Evolutionary conservation across 2,888 invertebrate species (phyloP), one percentile per base, ranked within the genome.

Genomic region (Hyles lineata): DNA sequence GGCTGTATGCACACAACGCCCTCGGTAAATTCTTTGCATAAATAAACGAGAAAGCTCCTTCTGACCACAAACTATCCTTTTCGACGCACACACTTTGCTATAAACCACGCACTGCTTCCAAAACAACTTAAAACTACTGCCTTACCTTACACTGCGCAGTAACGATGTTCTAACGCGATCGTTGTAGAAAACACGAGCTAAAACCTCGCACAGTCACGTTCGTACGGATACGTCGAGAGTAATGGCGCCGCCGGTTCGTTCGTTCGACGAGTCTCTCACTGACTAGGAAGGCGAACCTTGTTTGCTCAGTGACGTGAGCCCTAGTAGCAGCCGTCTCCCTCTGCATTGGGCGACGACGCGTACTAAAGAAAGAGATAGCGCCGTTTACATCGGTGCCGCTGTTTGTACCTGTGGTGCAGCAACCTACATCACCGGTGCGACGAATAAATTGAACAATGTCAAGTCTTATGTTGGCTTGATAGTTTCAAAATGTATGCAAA

Each of bases 121-220:
- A 85, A 88, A 89, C 82, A 88, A 90, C 85, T 86, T 88, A 88
- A 90, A 91, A 87, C 77, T 82, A 88, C 86, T 84, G 85, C 83
- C 94, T 94, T 94, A 94, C 94, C 94, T 94, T 91, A 86, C 91
- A 92, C 91, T 92, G 92, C 92, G 93, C 91, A 93, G 94, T 91
- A 90, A 88, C 86, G 94, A 92, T 93, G 91, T 91, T 87, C 86
- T 89, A 87, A 89, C 89, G 86, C 92, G 92, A 92, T 93, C 92
- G 92, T 90, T 91, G 91, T 85, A 83, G 86, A 82, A 85, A 89
- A 92, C 90, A 92, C 92, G 88, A 92, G 89, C 88, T 87, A 86
- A 90, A 90, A 88, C 87, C 85, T 89, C 90, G 87, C 90, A 93
- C 93, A 90, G 92, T 93, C 93, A 91, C 93, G 92, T 92, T 88